Evolutionary conservation across 2,113 vertebrate genomes (phyloP), one percentile per base, ranked within the genome.

Genomic region (Gnathonemus longibarbis): DNA sequence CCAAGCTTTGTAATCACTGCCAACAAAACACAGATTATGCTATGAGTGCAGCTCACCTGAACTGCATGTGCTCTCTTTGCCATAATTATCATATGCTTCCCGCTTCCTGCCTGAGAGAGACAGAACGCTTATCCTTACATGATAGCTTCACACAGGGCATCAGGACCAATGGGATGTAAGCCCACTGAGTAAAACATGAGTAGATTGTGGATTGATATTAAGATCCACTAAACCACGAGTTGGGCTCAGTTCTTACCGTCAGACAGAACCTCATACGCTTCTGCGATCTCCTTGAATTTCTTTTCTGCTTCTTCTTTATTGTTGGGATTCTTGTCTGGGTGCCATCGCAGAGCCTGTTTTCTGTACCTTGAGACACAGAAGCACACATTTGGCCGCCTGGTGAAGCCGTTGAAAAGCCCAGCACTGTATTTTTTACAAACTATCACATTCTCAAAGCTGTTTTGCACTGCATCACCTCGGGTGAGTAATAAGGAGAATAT

Each of bases 261-360:
- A 0, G 98, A 99, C 21, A 99, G 95, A 88, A 99, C 97, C 97
- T 99, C 98, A 0, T 99, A 99, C 0, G 98, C 98, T 92, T 99
- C 98, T 0, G 98, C 97, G 0, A 99, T 95, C 93, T 99, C 98
- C 95, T 99, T 99, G 93, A 99, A 99, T 90, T 97, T 99, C 94
- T 89, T 96, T 91, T 99, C 98, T 0, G 98, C 98, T 11, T 96
- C 95, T 3, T 99, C 98, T 93, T 99, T 99, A 95, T 98, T 98
- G 93, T 99, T 97, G 0, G 98, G 98, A 92, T 99, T 99, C 94
- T 99, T 99, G 93, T 99, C 98, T 0, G 98, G 98, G 91, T 99
- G 98, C 98, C 98, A 99, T 90, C 97, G 97, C 62, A 99, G 93
- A 0, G 98, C 98, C 17, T 97, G 96, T 93, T 97, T 97, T 31